phyloP scores from a whole-genome alignment of 2,113 vertebrate genomes.

The Madoqua kirkii region DNA sequence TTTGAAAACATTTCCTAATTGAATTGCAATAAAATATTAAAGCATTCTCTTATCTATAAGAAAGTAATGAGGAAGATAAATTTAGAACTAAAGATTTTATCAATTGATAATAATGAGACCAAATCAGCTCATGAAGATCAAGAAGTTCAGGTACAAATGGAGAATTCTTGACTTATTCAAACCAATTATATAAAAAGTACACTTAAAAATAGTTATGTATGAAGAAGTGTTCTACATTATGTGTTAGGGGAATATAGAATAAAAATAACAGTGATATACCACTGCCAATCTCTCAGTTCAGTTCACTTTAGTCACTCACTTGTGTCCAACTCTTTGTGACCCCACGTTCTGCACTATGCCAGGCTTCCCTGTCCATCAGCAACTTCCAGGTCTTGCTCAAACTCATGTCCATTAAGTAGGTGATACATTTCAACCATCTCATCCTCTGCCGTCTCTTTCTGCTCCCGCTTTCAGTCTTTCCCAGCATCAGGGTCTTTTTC shows the following conservation, averaged over 20 bases:
- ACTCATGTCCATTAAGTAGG: background rate
- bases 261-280: background rate
- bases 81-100: background rate
- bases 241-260: background rate
- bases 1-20: background rate
- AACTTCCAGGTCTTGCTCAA: background rate
- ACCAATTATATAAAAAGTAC: background rate
- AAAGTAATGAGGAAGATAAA: background rate
- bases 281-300: background rate
- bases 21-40: background rate
- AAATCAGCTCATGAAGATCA: background rate
- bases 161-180: background rate
- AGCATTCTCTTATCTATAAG: background rate
- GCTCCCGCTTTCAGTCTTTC: background rate
- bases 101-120: background rate
- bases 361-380: background rate
- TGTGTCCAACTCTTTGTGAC: background rate
- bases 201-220: background rate
- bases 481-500: background rate
- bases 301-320: background rate
- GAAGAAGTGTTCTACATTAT: background rate
- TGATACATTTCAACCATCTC: background rate
- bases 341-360: background rate
- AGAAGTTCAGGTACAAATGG: background rate
- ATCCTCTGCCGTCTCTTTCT: background rate